Conservation (phyloP, 2,113 vertebrate genomes). For the Hemiprocne comata region DNA sequence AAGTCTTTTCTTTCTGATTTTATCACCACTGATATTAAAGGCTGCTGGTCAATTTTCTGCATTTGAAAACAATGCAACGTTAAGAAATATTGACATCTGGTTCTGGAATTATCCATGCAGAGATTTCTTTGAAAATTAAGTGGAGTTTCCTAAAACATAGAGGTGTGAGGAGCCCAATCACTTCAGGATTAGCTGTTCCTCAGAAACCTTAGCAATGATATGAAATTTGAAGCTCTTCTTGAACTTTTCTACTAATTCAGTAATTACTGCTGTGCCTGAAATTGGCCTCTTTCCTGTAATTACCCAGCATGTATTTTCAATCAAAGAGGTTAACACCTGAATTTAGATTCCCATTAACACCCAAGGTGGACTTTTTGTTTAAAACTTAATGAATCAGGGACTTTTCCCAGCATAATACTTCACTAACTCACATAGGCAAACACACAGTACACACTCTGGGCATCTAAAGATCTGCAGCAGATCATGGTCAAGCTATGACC, state of each 20-base stretch:
- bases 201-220: slow-evolving; percentile 86
- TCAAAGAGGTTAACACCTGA: slow-evolving; percentile 85
- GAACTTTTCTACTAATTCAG: slow-evolving; percentile 98
- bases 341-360: slow-evolving; percentile 87
- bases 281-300: slow-evolving; percentile 84
- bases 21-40: background rate
- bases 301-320: slow-evolving; percentile 81
- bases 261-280: slow-evolving; percentile 93
- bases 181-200: slow-evolving; percentile 87
- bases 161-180: slow-evolving; percentile 74
- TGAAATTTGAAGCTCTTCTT: slow-evolving; percentile 92
- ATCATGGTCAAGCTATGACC: background rate
- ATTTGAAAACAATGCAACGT: slow-evolving; percentile 20
- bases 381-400: slow-evolving; percentile 72
- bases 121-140: slow-evolving; percentile 68
- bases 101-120: slow-evolving; percentile 19
- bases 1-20: background rate
- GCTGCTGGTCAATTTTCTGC: background rate
- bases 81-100: background rate
- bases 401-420: slow-evolving; percentile 79
- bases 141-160: slow-evolving; percentile 65
- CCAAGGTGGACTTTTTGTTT: slow-evolving; percentile 81
- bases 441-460: background rate
- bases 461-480: slow-evolving; percentile 26
- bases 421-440: slow-evolving; percentile 49